Evolutionary conservation across 2,113 vertebrate species (phyloP).

Genomic region (Phodopus roborovskii): DNA sequence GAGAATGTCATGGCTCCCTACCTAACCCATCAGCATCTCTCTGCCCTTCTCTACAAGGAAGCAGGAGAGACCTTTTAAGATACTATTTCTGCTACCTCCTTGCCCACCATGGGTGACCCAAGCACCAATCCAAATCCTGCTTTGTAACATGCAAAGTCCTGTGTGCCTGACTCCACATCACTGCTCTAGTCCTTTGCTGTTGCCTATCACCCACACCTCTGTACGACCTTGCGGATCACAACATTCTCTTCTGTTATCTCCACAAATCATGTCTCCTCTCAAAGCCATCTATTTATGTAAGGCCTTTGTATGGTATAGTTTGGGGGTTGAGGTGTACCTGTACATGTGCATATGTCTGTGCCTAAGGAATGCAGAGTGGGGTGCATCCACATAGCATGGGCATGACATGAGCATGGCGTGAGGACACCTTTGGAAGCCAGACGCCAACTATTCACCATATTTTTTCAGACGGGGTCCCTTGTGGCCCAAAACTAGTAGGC

Average conservation of each 20-base stretch:
- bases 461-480: neutral
- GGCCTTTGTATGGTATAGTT: neutral
- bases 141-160: neutral
- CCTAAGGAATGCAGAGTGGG: neutral
- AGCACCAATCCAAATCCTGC: neutral
- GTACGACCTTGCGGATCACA: accelerated
- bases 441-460: neutral
- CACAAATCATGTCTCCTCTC: neutral
- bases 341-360: neutral
- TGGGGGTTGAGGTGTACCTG: too few species aligned
- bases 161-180: accelerated
- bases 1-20: neutral
- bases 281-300: neutral
- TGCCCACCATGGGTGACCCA: neutral
- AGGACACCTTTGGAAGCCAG: neutral
- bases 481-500: neutral
- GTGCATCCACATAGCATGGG: neutral
- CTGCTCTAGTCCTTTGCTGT: neutral
- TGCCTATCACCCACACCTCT: too few species aligned
- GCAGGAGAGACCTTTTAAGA: neutral
- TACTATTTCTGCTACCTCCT: neutral
- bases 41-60: neutral
- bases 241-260: neutral
- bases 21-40: accelerated
- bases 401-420: too few species aligned